Conservation (phyloP, 2,113 vertebrate genomes). For the Eurystomus gularis region DNA sequence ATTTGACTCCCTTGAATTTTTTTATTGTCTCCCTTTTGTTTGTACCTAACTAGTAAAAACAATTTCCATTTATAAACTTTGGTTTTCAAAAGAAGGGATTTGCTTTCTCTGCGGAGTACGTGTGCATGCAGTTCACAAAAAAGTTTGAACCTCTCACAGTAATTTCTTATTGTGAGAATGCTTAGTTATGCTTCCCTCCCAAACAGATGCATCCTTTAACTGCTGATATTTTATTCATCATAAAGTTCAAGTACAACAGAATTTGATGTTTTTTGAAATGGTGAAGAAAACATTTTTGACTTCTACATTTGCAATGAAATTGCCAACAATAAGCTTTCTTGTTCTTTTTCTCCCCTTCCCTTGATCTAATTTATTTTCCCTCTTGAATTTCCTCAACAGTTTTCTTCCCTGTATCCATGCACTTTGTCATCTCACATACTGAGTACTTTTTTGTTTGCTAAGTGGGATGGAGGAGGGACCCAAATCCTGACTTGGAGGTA, state of each 20-base stretch:
- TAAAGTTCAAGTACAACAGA: neutral
- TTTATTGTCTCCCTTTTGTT: neutral
- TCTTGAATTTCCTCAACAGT: neutral
- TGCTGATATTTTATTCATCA: neutral
- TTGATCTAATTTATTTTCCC: neutral
- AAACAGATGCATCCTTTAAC: neutral
- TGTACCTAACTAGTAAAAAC: neutral
- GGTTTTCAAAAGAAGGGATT: neutral
- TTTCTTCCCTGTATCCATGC: neutral
- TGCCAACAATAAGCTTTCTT: neutral
- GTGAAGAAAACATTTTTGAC: neutral
- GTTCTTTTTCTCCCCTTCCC: neutral
- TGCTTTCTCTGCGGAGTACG: neutral
- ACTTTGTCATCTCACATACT: neutral
- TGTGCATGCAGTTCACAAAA: neutral
- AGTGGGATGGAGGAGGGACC: neutral
- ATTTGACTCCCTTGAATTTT: slow-evolving; percentile 46
- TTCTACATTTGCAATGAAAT: neutral
- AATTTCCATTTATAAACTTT: slow-evolving; percentile 13
- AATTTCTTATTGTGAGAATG: neutral
- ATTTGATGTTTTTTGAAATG: neutral
- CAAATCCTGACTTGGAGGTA: neutral
- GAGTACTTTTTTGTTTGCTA: neutral
- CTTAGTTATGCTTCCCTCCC: neutral
- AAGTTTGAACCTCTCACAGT: neutral